Percentiles rank a stretch among this genome's conserved stretches.
Evolutionary conservation across 1,140 invertebrate species (phyloP).

Genomic region (Spodoptera frugiperda): DNA sequence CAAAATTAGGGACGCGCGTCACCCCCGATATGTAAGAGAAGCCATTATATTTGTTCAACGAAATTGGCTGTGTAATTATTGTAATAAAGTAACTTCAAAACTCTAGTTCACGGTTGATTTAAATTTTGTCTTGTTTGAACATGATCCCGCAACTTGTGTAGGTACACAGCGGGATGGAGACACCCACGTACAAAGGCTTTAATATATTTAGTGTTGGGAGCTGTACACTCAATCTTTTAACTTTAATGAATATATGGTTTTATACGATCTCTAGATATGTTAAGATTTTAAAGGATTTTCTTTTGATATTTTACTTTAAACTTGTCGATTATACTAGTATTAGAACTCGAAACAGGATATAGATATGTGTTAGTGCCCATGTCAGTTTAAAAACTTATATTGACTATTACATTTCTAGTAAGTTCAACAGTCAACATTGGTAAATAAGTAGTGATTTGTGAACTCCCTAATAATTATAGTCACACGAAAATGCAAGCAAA

Average conservation of each 20-base stretch:
- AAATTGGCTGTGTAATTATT: constrained; percentile 49
- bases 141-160: constrained; percentile 49
- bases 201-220: constrained; percentile 43
- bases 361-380: too few species aligned
- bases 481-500: too few species aligned
- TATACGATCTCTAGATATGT: too few species aligned
- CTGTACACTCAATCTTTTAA: constrained; percentile 10
- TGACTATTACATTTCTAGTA: too few species aligned
- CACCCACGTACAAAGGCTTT: constrained; percentile 39
- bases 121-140: constrained; percentile 44
- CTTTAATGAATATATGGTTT: constrained; percentile 23
- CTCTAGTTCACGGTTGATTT: constrained; percentile 44
- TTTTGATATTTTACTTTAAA: too few species aligned
- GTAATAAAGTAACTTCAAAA: constrained; percentile 18
- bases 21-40: constrained; percentile 28
- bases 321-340: too few species aligned
- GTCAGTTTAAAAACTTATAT: too few species aligned
- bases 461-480: too few species aligned
- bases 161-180: constrained; percentile 45
- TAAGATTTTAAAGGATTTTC: too few species aligned
- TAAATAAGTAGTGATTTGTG: too few species aligned
- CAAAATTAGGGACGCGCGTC: constrained; percentile 53
- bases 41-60: constrained; percentile 48
- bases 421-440: too few species aligned
- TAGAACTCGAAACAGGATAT: too few species aligned